These are phyloP conservation scores for Oreocharis arfaki DNA, from an alignment of 2,113 vertebrate genomes.

Conservation along the genomic window DNA sequence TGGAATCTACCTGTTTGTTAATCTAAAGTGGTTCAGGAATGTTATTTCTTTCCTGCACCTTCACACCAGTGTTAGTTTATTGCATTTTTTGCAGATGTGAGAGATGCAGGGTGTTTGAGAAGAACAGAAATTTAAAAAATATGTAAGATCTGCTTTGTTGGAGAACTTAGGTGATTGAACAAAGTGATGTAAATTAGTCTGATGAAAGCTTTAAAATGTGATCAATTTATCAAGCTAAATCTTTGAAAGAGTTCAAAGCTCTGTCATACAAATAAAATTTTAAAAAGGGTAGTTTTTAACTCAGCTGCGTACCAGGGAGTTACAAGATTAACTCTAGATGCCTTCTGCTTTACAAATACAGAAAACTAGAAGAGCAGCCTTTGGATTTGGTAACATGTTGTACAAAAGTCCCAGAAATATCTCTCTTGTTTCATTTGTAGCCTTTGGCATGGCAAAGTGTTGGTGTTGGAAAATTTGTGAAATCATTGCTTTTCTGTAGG, in stretches of 20 bases:
- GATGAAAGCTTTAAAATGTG: not conserved
- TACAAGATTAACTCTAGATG: not conserved
- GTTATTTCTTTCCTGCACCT: not conserved
- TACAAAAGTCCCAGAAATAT: constrained; percentile 51
- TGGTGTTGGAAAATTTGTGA: constrained; percentile 53
- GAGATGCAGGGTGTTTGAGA: not conserved
- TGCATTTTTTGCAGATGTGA: not conserved
- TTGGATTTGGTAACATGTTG: constrained; percentile 34
- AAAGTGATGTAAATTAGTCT: not conserved
- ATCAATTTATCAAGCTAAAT: constrained; percentile 4
- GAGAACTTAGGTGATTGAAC: not conserved
- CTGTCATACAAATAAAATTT: not conserved
- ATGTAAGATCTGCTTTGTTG: not conserved
- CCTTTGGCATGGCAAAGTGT: constrained; percentile 50
- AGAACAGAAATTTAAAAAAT: not conserved
- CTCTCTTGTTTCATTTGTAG: constrained; percentile 55
- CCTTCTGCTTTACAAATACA: constrained; percentile 27
- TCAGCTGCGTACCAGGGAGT: not conserved
- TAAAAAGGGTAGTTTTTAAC: not conserved
- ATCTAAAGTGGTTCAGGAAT: not conserved
- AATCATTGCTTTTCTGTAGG: constrained; percentile 11
- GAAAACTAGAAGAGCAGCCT: not conserved
- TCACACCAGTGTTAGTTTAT: not conserved
- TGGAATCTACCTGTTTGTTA: not conserved
- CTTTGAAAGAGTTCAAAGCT: constrained; percentile 30